Evolutionary conservation across 2,888 invertebrate genomes (phyloP).

Genomic region (Idaea aversata): DNA sequence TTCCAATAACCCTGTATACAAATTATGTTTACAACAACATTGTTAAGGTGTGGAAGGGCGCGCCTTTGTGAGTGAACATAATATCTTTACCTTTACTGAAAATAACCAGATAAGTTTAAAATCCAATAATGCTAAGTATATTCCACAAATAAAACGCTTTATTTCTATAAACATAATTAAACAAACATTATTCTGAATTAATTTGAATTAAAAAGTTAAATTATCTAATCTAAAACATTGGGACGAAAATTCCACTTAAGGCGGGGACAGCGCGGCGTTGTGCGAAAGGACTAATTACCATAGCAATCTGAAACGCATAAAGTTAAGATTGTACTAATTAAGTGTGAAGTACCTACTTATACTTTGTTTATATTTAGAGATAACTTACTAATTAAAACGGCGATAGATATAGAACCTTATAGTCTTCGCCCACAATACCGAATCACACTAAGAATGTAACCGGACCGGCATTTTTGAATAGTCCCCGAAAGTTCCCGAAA

Average conservation of each 20-base stretch:
- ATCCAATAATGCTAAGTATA: too few relatives aligned
- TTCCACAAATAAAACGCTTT: constrained; percentile 10
- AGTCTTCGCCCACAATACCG: too few relatives aligned
- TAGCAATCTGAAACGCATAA: constrained; percentile 74
- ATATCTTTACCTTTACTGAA: too few relatives aligned
- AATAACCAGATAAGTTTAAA: too few relatives aligned
- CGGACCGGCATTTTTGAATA: too few relatives aligned
- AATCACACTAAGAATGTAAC: too few relatives aligned
- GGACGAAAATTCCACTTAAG: constrained; percentile 70
- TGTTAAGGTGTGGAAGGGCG: too few relatives aligned
- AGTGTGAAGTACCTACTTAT: constrained; percentile 48
- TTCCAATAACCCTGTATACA: too few relatives aligned
- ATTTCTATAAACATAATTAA: constrained; percentile 22
- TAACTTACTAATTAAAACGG: constrained; percentile 7
- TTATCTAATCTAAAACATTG: constrained; percentile 71
- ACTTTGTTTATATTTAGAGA: constrained; percentile 48
- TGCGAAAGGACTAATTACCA: constrained; percentile 62
- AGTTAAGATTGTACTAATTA: constrained; percentile 76
- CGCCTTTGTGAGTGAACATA: too few relatives aligned
- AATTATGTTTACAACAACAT: too few relatives aligned
- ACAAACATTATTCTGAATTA: constrained; percentile 33
- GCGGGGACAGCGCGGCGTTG: constrained; percentile 23
- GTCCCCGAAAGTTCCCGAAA: too few relatives aligned
- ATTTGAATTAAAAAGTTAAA: constrained; percentile 36
- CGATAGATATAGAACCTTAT: not conserved